Conservation (phyloP, 2,797 vertebrate genomes). For the Argentina silus region DNA sequence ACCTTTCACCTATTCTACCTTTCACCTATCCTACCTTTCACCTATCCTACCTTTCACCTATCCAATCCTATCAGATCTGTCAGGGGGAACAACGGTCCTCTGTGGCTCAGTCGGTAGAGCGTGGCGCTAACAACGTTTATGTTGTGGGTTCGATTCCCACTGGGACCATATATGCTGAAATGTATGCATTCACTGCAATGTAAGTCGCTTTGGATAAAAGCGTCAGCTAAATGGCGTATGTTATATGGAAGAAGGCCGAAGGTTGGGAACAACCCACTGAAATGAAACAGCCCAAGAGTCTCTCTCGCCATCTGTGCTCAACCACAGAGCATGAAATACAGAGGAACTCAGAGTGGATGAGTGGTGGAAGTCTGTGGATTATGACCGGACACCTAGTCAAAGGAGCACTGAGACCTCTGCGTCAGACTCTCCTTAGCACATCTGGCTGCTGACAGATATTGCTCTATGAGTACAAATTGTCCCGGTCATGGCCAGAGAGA, state of each 20-base stretch:
- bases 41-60: conserved; percentile 38
- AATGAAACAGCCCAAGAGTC: conserved; percentile 27
- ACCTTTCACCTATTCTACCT: too few species aligned
- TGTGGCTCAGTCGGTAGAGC: too few species aligned
- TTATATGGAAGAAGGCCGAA: too few species aligned
- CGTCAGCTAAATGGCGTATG: too few species aligned
- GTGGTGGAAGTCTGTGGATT: conserved; percentile 24
- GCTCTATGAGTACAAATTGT: conserved; percentile 18
- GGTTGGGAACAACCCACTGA: conserved; percentile 20
- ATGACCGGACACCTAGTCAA: conserved; percentile 27
- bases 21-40: too few species aligned
- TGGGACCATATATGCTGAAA: too few species aligned
- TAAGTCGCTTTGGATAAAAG: too few species aligned
- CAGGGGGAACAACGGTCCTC: too few species aligned
- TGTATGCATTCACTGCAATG: too few species aligned
- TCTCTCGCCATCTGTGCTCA: conserved; percentile 12
- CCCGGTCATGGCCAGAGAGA: conserved; percentile 13
- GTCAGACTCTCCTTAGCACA: conserved; percentile 13
- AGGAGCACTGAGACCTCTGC: conserved; percentile 22
- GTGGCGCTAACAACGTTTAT: too few species aligned
- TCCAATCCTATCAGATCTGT: conserved; percentile 23
- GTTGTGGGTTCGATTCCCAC: too few species aligned
- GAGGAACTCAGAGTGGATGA: conserved; percentile 9
- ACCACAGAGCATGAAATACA: neutral
- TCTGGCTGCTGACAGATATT: conserved; percentile 26